Evolutionary conservation across 2,797 vertebrate genomes (phyloP), one percentile per base, ranked within the genome.

Genomic region (Lagocephalus sceleratus): DNA sequence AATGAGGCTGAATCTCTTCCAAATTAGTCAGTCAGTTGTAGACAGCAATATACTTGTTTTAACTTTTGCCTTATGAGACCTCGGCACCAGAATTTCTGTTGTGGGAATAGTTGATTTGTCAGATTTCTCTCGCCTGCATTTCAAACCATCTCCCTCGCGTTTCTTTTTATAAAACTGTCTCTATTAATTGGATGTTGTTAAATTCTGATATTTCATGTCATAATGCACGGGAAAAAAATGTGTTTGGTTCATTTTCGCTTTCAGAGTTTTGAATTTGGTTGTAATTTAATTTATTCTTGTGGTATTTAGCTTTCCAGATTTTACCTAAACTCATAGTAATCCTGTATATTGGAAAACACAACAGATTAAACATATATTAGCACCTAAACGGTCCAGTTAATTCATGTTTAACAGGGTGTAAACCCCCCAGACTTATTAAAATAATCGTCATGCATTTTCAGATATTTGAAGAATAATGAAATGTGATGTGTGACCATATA

Each of bases 1-100:
- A 67, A 39, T 23, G 47, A 75, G 38, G 48, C 20, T 67, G 71
- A 48, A 68, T 66, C 68, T 60, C 48, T 41, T 63, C 63, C 58
- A 69, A 76, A 75, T 76, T 65, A 71, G n/a, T n/a, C 50, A 78
- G 51, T 63, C n/a, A 25, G 63, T 56, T 20, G 46, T 68, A 77
- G 71, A 70, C 56, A 39, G 1, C 51, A 71, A 59, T 67, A 47
- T 79, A 25, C 25, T 49, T 59, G 47, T 68, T 70, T 71, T 54
- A 40, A 32, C 9, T 20, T 48, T 19, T 48, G 57, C 55, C 56
- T 65, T 66, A 47, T 68, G 26, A 49, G 63, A 54, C 42, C 54
- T 47, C 29, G 47, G 48, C 63, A 57, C 48, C 59, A 60, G n/a
- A 39, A 19, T 50, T 41, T 63, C 10, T 58, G 23, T 51, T 42